Conservation (phyloP, 2,888 invertebrate species). For the Neoitamus cyanurus region DNA sequence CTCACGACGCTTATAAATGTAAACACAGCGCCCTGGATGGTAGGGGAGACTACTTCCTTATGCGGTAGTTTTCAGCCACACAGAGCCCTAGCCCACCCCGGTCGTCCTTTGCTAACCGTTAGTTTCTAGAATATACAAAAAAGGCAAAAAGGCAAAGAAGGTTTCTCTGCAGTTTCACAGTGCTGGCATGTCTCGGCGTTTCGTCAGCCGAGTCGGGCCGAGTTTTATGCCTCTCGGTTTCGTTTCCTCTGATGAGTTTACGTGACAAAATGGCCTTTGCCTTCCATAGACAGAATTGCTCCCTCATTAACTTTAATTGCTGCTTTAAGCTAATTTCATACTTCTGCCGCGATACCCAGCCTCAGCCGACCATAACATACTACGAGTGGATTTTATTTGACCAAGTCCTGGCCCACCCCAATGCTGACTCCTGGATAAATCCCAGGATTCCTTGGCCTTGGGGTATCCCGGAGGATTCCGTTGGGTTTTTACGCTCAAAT, state of each 20-base stretch:
- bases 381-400: background rate
- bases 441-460: background rate
- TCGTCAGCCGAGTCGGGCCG: background rate
- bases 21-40: background rate
- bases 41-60: background rate
- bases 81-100: background rate
- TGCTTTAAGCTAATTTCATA: slow-evolving; percentile 27
- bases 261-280: slow-evolving; percentile 21
- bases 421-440: background rate
- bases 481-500: background rate
- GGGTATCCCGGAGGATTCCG: background rate
- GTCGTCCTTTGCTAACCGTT: background rate
- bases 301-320: slow-evolving; percentile 21
- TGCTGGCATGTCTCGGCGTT: slow-evolving; percentile 9
- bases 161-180: slow-evolving; percentile 22
- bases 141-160: background rate
- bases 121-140: background rate
- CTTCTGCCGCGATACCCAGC: background rate
- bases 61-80: slow-evolving; percentile 15
- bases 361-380: background rate
- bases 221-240: background rate
- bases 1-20: slow-evolving; percentile 18
- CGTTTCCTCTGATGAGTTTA: slow-evolving; percentile 14
- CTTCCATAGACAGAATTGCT: background rate
- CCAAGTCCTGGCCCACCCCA: background rate